Percentiles rank a stretch among this genome's conserved stretches.
Evolutionary conservation across 2,888 invertebrate species (phyloP).

Genomic region (Aquatica leii): DNA sequence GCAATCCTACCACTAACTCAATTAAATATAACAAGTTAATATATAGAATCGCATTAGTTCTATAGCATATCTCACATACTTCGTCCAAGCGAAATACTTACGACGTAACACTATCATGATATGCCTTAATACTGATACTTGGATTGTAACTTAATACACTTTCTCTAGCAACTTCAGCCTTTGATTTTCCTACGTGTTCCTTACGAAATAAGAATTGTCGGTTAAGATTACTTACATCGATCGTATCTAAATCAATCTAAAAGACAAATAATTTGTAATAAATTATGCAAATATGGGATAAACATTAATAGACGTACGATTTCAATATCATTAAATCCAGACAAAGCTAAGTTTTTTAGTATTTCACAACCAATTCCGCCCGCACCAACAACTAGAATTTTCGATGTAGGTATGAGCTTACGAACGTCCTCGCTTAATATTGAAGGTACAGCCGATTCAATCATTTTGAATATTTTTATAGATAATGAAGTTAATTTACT

Average conservation of each 20-base stretch:
- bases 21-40: no score
- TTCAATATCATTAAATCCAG: constrained; percentile 92
- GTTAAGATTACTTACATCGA: constrained; percentile 98
- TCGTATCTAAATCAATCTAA: constrained; percentile 99
- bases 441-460: constrained; percentile 64
- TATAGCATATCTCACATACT: no score
- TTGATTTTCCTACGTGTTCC: constrained; percentile 97
- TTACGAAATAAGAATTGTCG: constrained; percentile 98
- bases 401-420: constrained; percentile 72
- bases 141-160: constrained; percentile 90
- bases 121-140: constrained; percentile 84
- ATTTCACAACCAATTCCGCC: constrained; percentile 99
- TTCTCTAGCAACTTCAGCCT: constrained; percentile 90
- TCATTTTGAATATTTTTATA: constrained; percentile 24
- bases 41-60: no score
- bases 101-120: constrained; percentile 94
- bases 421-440: constrained; percentile 72
- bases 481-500: constrained; percentile 8
- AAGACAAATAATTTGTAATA: constrained; percentile 25
- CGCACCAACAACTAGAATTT: constrained; percentile 91
- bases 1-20: no score
- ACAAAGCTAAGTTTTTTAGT: constrained; percentile 94
- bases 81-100: no score
- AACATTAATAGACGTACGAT: constrained; percentile 80
- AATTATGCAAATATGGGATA: constrained; percentile 2